A percentile compares a stretch with the other conserved stretches of the same genome.
These are phyloP conservation scores for Psettodes erumei DNA, from an alignment of 2,113 vertebrate species.

Conservation along the genomic window DNA sequence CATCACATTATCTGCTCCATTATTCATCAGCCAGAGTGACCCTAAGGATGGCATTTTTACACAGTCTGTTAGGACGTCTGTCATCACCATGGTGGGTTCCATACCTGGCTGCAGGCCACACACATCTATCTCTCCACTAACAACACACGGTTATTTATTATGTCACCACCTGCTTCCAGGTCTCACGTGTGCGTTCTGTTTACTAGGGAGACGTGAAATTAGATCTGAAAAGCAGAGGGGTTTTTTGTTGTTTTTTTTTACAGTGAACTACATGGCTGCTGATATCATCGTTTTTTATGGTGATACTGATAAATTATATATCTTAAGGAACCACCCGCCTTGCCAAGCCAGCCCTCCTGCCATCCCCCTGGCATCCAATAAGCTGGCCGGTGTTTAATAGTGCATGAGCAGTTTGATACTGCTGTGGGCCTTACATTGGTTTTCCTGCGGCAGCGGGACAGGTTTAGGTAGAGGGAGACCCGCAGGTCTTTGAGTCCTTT, in stretches of 20 bases:
- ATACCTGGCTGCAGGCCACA: conserved; percentile 62
- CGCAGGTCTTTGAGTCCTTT: conserved; percentile 93
- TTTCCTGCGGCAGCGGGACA: conserved; percentile 97
- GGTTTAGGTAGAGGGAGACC: conserved; percentile 94
- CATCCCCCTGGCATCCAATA: conserved; percentile 43
- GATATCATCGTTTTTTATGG: conserved; percentile 40
- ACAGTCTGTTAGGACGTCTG: conserved; percentile 73
- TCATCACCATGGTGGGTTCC: conserved; percentile 63
- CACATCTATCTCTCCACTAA: conserved; percentile 59
- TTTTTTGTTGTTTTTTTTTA: too few relatives aligned
- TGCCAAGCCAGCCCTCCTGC: conserved; percentile 24
- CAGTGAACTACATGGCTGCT: not conserved
- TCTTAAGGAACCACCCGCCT: conserved; percentile 39
- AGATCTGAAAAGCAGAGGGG: conserved; percentile 39
- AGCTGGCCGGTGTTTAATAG: conserved; percentile 58
- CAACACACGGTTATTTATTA: conserved; percentile 50
- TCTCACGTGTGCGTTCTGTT: conserved; percentile 41
- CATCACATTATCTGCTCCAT: conserved; percentile 75
- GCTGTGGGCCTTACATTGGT: conserved; percentile 89
- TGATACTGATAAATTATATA: conserved; percentile 57
- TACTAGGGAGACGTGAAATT: conserved; percentile 39
- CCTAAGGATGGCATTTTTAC: conserved; percentile 75
- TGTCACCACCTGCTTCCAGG: conserved; percentile 66
- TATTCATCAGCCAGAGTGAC: conserved; percentile 73
- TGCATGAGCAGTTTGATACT: conserved; percentile 52